Evolutionary conservation across 1,140 invertebrate species (phyloP).

Genomic region (Oryzaephilus surinamensis): DNA sequence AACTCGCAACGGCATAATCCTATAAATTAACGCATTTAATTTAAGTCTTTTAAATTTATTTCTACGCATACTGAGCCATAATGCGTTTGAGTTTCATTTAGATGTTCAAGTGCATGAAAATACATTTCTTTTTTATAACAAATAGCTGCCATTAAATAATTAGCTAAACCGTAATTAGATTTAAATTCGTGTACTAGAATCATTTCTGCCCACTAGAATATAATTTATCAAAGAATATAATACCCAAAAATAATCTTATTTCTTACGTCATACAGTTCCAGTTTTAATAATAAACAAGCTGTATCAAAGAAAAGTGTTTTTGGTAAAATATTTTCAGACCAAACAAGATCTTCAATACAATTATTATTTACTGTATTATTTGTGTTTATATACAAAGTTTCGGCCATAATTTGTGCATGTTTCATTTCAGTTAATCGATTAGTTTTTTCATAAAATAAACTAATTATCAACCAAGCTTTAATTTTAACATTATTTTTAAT

Average conservation of each 20-base stretch:
- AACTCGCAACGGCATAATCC: slow-evolving; percentile 21
- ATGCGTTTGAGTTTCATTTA: slow-evolving; percentile 19
- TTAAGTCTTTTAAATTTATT: not conserved
- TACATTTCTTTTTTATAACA: slow-evolving; percentile 20
- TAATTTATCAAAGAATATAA: slow-evolving; percentile 5
- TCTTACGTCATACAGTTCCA: slow-evolving; percentile 21
- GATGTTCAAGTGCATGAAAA: slow-evolving; percentile 26
- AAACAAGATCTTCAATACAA: slow-evolving; percentile 25
- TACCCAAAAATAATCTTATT: not conserved
- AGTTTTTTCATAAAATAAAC: no score
- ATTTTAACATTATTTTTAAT: no score
- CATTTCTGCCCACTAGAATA: slow-evolving; percentile 21
- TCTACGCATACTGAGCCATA: slow-evolving; percentile 18
- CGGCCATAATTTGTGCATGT: no score
- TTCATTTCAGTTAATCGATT: no score
- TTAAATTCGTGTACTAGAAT: slow-evolving; percentile 19
- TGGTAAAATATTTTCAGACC: slow-evolving; percentile 21
- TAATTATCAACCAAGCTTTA: no score
- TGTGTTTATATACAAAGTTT: no score
- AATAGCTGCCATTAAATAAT: slow-evolving; percentile 29
- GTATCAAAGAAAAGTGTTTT: slow-evolving; percentile 22
- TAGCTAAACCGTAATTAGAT: slow-evolving; percentile 15
- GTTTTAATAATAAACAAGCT: slow-evolving; percentile 24
- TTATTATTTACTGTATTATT: no score
- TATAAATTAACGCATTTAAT: slow-evolving; percentile 6